Base-by-base conservation (phyloP, 92 coral and sea anemone species). In the Nematostella vectensis region DNA sequence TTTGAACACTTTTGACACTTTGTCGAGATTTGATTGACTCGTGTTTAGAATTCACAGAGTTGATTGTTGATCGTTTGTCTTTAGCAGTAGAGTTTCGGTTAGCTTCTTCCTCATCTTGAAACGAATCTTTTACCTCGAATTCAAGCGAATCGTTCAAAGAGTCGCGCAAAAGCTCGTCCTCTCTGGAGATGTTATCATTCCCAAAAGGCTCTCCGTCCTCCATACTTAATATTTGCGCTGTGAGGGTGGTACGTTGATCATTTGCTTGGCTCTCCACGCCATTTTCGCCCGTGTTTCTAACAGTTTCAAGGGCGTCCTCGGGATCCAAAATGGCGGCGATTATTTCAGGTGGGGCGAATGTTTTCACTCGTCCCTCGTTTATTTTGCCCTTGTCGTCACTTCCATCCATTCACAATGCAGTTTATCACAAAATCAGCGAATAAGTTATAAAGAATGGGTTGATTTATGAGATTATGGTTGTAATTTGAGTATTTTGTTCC, bases 271-370 rank as follows among this genome's bases (percentile, higher is more conserved):
- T 28, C 2, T 3, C 31, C 18, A 50, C 15, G 62, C 54, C 62
- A 40, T 59, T 23, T 25, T 37, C 10, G 20, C 33, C 18, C 24
- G 27, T 33, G 6, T 33, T 33, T 6, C 6, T 6, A 6, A 33
- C 28, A 43, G 25, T 38, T 29, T 31, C 53, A 31, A 37, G 25
- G n/a, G 75, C 11, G 11, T 29, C 53, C 27, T 59, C 52, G 21
- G 36, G 20, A 40, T 71, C 85, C 85, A 71, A 78, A 15, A 78
- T 78, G 85, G 85, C 85, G 60, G 85, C 85, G 66, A 78, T 43
- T 27, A 78, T 67, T 51, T 43, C 51, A 8, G 79, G 85, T 25
- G 83, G 55, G 10, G 79, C 85, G 25, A 78, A 50, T 25, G 72
- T 65, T 44, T 40, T 66, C n/a, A 66, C 57, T 13, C 37, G 29